Conservation (phyloP, 2,113 vertebrate species). For the Lamprotornis superbus region DNA sequence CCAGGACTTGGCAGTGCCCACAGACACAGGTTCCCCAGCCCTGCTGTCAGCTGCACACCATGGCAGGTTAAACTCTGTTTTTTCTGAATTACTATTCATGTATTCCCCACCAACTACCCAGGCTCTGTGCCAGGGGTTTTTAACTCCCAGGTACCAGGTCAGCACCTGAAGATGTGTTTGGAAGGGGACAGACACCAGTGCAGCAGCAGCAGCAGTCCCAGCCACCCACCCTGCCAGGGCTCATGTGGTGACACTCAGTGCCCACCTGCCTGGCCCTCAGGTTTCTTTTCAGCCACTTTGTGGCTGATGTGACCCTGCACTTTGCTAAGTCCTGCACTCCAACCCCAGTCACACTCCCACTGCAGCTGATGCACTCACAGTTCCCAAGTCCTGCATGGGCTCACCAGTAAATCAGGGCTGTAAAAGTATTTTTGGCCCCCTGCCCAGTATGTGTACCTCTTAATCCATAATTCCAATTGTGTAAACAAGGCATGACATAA, state of each 20-base stretch:
- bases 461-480: conserved; percentile 65
- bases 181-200: background rate
- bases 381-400: background rate
- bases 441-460: conserved; percentile 59
- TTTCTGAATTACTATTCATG: background rate
- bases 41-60: background rate
- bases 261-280: background rate
- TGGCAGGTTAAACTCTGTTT: background rate
- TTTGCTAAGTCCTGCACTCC: background rate
- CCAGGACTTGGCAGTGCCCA: background rate
- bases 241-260: background rate
- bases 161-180: background rate
- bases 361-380: background rate
- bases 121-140: background rate
- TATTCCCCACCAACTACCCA: background rate
- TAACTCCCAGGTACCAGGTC: background rate
- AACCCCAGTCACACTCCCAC: background rate
- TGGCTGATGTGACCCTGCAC: background rate
- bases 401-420: conserved; percentile 8
- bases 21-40: background rate
- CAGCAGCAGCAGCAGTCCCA: background rate
- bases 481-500: conserved; percentile 72
- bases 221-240: background rate
- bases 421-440: conserved; percentile 60
- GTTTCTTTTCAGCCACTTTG: fast-evolving